Percentiles rank a stretch among this genome's conserved stretches.
These are phyloP conservation scores for Regulus satrapa DNA, from an alignment of 2,113 vertebrate species.

Conservation along the genomic window DNA sequence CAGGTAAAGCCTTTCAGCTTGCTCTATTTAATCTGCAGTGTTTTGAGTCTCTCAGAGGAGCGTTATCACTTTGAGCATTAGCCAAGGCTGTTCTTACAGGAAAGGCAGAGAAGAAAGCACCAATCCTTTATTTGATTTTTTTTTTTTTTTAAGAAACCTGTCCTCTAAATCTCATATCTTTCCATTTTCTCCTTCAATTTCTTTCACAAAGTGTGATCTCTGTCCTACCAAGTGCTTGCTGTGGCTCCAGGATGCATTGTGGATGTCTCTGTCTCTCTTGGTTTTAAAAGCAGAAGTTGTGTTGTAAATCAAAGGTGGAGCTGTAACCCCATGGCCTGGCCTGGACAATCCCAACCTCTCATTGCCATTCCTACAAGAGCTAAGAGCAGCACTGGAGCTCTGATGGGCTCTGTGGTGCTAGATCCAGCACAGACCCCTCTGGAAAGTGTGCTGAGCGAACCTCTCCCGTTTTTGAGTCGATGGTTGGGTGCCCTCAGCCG, in stretches of 20 bases:
- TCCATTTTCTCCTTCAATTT: not conserved
- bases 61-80: not conserved
- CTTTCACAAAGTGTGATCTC: rapidly evolving
- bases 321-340: not conserved
- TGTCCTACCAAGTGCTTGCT: not conserved
- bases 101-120: not conserved
- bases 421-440: rapidly evolving
- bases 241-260: not conserved
- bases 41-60: not conserved
- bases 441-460: rapidly evolving
- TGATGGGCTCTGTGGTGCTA: rapidly evolving
- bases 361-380: rapidly evolving
- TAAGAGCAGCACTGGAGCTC: rapidly evolving
- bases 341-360: not conserved
- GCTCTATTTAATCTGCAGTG: not conserved
- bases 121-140: not conserved
- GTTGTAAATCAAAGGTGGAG: rapidly evolving
- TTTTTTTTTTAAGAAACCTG: not conserved
- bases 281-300: not conserved
- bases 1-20: not conserved
- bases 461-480: not conserved
- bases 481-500: rapidly evolving
- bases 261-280: rapidly evolving
- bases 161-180: not conserved
- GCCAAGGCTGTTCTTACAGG: not conserved